phyloP scores from a whole-genome alignment of 2,797 vertebrate genomes.

The Choloepus didactylus region DNA sequence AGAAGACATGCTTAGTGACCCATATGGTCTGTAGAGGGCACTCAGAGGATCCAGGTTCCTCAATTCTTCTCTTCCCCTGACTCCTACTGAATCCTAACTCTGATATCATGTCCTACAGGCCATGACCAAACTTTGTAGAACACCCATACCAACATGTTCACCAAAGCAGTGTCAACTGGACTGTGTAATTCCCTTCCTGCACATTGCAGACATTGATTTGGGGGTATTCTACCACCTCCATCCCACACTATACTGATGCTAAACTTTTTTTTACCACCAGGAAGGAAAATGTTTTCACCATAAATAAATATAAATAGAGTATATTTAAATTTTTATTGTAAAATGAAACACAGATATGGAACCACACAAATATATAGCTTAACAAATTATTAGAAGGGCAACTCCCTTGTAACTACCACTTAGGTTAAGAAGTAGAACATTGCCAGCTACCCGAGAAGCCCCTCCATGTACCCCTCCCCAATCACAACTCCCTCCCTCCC shows the following conservation, averaged over 20 bases:
- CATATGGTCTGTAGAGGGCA: neutral
- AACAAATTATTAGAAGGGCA: neutral
- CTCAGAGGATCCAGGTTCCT: neutral
- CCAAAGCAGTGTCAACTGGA: neutral
- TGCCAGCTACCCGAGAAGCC: neutral
- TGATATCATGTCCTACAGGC: neutral
- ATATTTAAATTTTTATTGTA: neutral
- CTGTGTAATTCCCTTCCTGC: too few species aligned
- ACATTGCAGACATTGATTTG: neutral
- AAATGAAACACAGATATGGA: neutral
- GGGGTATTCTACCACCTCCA: neutral
- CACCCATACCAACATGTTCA: neutral
- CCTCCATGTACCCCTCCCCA: neutral
- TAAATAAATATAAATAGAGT: neutral
- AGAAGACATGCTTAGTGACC: neutral
- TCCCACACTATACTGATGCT: neutral
- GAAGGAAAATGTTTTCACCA: neutral
- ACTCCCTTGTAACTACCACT: neutral
- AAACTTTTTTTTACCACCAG: neutral
- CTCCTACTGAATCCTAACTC: neutral
- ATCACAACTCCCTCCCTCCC: neutral
- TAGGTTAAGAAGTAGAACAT: neutral
- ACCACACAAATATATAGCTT: neutral
- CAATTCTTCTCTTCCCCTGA: neutral
- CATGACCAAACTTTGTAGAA: neutral